Conservation (phyloP, 2,888 invertebrate species). For the Electrophaes corylata region DNA sequence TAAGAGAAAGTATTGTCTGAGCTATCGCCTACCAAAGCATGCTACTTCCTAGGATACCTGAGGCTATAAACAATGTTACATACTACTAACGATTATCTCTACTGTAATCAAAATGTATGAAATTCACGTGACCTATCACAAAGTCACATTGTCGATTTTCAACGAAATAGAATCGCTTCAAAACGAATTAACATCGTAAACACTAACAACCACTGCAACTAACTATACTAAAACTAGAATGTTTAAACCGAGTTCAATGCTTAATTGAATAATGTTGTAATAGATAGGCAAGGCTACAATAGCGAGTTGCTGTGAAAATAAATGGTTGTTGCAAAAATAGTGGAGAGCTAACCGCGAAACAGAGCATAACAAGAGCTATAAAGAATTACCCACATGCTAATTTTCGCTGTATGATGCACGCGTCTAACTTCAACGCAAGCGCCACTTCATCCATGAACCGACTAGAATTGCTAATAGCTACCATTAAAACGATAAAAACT, state of each 20-base stretch:
- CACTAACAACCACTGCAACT: constrained; percentile 3
- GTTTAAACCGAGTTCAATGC: constrained; percentile 22
- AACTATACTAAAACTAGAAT: constrained; percentile 21
- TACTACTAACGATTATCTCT: too few relatives aligned
- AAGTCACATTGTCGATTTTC: too few relatives aligned
- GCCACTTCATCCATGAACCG: constrained; percentile 69
- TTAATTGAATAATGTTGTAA: constrained; percentile 39
- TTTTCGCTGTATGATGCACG: constrained; percentile 67
- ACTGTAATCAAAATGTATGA: too few relatives aligned
- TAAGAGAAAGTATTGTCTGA: constrained; percentile 62
- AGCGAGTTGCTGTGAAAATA: constrained; percentile 69
- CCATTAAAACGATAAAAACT: constrained; percentile 48
- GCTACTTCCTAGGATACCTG: constrained; percentile 48
- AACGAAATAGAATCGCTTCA: too few relatives aligned
- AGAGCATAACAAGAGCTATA: constrained; percentile 79
- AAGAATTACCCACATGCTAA: constrained; percentile 82
- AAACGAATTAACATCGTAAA: too few relatives aligned
- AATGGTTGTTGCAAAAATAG: constrained; percentile 76
- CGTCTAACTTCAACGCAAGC: constrained; percentile 71
- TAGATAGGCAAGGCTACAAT: constrained; percentile 56
- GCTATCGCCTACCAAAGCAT: constrained; percentile 40
- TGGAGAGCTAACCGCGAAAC: constrained; percentile 67
- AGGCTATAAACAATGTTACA: too few relatives aligned
- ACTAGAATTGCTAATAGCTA: constrained; percentile 58
- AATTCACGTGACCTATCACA: too few relatives aligned